These are phyloP conservation scores for Motacilla tschutschensis DNA, from an alignment of 2,113 vertebrate species.

Conservation along the genomic window DNA sequence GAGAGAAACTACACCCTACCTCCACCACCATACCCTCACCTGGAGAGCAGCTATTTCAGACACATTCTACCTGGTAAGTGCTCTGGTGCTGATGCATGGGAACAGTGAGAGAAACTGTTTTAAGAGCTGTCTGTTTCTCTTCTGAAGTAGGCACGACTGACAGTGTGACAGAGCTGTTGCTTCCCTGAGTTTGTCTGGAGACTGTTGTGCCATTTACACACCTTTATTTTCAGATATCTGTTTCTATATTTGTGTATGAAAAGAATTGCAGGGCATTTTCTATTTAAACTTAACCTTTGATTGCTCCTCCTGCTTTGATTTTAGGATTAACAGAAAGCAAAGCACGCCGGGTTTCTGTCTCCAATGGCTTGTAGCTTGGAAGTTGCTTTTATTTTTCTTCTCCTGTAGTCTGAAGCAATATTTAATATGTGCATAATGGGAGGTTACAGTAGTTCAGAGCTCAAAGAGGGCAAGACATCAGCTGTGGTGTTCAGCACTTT, in stretches of 20 bases:
- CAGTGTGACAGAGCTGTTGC: neutral
- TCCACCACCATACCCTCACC: constrained; percentile 94
- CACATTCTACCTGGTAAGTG: constrained; percentile 92
- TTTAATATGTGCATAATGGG: neutral
- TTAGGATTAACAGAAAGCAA: neutral
- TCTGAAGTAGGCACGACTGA: neutral
- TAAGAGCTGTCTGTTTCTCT: neutral
- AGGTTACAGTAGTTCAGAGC: neutral
- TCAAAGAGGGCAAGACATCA: neutral
- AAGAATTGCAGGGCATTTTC: neutral
- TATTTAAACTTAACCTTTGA: neutral
- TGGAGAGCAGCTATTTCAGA: constrained; percentile 97
- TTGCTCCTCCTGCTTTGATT: neutral
- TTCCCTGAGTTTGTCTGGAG: neutral
- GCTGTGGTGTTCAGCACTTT: neutral
- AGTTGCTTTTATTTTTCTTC: neutral
- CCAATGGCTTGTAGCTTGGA: neutral
- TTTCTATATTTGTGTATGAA: neutral
- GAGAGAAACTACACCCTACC: constrained; percentile 96
- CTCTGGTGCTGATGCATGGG: neutral
- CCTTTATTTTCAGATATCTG: neutral
- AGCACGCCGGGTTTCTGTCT: neutral
- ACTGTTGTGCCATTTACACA: neutral
- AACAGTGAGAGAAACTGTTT: neutral
- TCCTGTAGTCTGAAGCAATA: neutral